Conservation (phyloP, 2,113 vertebrate genomes). For the Danio rerio region DNA sequence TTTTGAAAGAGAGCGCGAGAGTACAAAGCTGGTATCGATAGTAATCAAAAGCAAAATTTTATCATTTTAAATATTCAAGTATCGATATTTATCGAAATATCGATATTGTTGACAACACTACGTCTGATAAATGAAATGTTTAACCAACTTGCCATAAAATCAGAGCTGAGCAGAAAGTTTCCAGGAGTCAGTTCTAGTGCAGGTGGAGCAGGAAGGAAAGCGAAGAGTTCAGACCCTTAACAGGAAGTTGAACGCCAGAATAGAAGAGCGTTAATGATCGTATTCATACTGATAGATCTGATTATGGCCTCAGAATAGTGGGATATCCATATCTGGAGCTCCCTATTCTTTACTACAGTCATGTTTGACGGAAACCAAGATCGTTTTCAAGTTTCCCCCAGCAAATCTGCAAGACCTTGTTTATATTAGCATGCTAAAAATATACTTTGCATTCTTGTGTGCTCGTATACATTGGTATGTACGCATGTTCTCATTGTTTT, state of each 20-base stretch:
- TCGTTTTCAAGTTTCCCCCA: constrained; percentile 5
- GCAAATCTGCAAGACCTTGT: constrained; percentile 28
- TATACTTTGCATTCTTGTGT: constrained; percentile 14
- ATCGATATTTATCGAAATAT: no score
- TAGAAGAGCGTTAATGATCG: background rate
- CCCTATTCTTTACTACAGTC: no score
- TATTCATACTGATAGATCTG: background rate
- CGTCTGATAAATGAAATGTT: no score
- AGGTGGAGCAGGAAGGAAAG: constrained; percentile 12
- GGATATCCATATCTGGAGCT: background rate
- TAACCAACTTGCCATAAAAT: background rate
- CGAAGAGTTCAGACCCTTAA: background rate
- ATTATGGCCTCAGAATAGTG: background rate
- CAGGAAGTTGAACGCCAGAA: constrained; percentile 33
- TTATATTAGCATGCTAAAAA: constrained; percentile 53
- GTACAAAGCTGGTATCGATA: no score
- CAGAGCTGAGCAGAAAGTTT: background rate
- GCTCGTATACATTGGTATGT: constrained; percentile 1
- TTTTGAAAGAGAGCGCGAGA: no score
- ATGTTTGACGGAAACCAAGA: background rate
- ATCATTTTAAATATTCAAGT: no score
- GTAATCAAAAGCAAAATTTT: no score
- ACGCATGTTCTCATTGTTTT: constrained; percentile 37
- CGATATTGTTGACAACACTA: no score
- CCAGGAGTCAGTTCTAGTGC: background rate